Percentiles rank a stretch among this genome's conserved stretches.
phyloP scores from a whole-genome alignment of 92 coral and sea anemone genomes.

The Actinernus sp. region DNA sequence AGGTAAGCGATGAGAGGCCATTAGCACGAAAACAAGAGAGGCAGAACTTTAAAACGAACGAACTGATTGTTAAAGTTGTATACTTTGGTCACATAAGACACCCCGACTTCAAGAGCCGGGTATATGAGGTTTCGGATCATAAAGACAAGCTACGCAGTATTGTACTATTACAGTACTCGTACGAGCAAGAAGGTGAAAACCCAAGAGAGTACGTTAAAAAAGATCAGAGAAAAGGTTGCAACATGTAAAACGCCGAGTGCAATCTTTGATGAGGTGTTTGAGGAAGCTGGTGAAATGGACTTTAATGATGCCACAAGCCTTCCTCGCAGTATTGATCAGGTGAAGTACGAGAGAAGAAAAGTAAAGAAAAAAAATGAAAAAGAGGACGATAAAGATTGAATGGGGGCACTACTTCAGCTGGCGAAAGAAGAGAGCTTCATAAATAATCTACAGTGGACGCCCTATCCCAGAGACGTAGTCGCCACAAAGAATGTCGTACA shows the following conservation, averaged over 20 bases:
- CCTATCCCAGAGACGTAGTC: conserved; percentile 34
- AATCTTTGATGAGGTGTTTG: conserved; percentile 44
- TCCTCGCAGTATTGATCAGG: conserved; percentile 36
- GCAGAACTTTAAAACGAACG: not conserved
- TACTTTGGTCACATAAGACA: not conserved
- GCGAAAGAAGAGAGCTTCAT: conserved; percentile 20
- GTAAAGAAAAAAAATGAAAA: conserved; percentile 17
- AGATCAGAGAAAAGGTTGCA: not conserved
- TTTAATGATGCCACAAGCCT: conserved; percentile 15
- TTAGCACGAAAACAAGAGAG: not conserved
- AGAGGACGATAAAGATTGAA: conserved; percentile 11
- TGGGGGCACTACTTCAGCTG: conserved; percentile 29
- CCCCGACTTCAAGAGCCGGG: not conserved
- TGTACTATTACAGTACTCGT: not conserved
- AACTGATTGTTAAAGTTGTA: not conserved
- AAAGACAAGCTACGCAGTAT: not conserved
- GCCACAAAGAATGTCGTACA: conserved; percentile 25
- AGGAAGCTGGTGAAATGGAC: conserved; percentile 38
- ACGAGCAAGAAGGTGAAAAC: conserved; percentile 3
- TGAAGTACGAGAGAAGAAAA: conserved; percentile 45
- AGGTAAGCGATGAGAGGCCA: too few species aligned
- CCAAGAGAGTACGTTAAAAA: conserved; percentile 5
- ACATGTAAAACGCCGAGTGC: conserved; percentile 1
- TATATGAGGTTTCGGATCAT: not conserved
- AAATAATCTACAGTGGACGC: conserved; percentile 51